A percentile compares a stretch with the other conserved stretches of the same genome.
These are phyloP conservation scores for Apodemia hepburni DNA, from an alignment of 2,888 invertebrate genomes.

Conservation along the genomic window DNA sequence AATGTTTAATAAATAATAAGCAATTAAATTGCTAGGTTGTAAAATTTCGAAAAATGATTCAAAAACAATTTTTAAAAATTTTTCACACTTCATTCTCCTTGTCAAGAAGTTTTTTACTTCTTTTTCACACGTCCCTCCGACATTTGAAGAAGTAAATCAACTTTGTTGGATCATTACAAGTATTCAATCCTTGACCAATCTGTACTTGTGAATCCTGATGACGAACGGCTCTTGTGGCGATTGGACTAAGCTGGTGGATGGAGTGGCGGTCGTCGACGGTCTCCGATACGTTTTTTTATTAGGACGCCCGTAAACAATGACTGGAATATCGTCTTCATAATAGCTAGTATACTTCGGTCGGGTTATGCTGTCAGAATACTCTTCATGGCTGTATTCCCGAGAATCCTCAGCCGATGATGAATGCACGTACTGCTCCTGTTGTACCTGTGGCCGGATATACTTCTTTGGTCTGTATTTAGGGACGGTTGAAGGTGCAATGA, in stretches of 20 bases:
- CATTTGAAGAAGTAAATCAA: neutral
- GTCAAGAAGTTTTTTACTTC: neutral
- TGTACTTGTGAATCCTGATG: conserved; percentile 59
- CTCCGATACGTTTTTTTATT: conserved; percentile 53
- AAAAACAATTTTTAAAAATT: too few relatives aligned
- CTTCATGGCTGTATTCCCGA: conserved; percentile 32
- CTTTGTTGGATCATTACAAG: neutral
- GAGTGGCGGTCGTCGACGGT: conserved; percentile 34
- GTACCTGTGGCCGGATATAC: conserved; percentile 18
- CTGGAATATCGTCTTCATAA: conserved; percentile 38
- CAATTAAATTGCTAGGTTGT: too few relatives aligned
- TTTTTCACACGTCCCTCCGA: neutral
- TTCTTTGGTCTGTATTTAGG: conserved; percentile 20
- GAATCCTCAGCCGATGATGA: conserved; percentile 17
- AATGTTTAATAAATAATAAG: too few relatives aligned
- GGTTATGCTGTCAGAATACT: conserved; percentile 34
- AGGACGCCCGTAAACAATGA: conserved; percentile 59
- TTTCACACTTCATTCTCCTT: neutral
- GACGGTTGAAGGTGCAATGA: conserved; percentile 17
- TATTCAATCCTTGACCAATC: conserved; percentile 39
- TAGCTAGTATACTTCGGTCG: conserved; percentile 33
- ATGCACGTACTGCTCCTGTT: conserved; percentile 13
- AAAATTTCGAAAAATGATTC: too few relatives aligned
- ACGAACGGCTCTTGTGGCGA: conserved; percentile 47
- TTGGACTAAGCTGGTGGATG: conserved; percentile 20